Conservation (phyloP, 2,888 invertebrate genomes). For the Yponomeuta plumbellus region DNA sequence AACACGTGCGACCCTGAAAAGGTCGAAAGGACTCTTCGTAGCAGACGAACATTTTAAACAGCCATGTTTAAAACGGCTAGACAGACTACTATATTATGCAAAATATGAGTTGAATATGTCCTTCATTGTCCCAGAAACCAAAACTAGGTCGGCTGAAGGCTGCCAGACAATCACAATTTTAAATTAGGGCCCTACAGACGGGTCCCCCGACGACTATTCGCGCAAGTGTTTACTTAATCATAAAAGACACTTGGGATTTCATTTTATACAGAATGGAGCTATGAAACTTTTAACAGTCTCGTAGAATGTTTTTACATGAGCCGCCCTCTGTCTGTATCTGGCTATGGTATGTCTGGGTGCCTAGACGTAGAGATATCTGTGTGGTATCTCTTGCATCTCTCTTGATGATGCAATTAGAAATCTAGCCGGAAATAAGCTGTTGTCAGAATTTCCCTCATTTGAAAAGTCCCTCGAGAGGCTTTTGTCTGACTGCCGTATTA, state of each 20-base stretch:
- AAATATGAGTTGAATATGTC: conserved; percentile 54
- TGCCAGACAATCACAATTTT: conserved; percentile 72
- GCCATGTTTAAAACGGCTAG: conserved; percentile 38
- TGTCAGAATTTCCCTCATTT: too few relatives aligned
- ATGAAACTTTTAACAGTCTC: background rate
- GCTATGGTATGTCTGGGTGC: background rate
- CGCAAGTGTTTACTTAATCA: conserved; percentile 8
- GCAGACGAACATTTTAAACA: background rate
- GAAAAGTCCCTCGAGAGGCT: too few relatives aligned
- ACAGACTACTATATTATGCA: conserved; percentile 59
- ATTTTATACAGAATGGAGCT: background rate
- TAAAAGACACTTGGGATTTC: background rate
- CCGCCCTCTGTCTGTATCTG: background rate
- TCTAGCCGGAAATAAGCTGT: too few relatives aligned
- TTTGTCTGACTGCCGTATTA: too few relatives aligned
- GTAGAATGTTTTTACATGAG: background rate
- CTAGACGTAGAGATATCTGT: too few relatives aligned
- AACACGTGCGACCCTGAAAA: background rate
- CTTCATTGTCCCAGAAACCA: conserved; percentile 59
- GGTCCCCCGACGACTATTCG: conserved; percentile 5
- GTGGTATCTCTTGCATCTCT: too few relatives aligned
- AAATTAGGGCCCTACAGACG: conserved; percentile 37
- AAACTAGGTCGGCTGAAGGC: conserved; percentile 65
- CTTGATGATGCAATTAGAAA: too few relatives aligned
- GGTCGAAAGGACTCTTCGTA: background rate